A percentile compares a stretch with the other conserved stretches of the same genome.
Evolutionary conservation across 2,113 vertebrate genomes (phyloP).

Genomic region (Crotalus horridus): DNA sequence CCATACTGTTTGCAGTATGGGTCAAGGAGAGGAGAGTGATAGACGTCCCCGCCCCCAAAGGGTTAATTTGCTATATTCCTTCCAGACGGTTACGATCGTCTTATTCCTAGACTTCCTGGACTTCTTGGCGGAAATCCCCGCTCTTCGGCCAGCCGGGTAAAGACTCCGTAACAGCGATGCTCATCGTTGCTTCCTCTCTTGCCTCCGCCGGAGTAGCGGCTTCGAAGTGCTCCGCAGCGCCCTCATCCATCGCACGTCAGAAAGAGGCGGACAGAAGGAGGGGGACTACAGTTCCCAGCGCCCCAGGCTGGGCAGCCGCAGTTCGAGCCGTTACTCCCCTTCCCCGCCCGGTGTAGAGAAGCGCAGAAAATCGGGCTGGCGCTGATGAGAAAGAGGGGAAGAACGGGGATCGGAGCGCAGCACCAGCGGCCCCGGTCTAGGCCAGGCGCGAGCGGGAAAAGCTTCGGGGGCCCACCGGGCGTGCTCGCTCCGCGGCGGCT

Average conservation of each 20-base stretch:
- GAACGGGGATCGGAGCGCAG: neutral
- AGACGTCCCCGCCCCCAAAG: neutral
- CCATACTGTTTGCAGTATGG: neutral
- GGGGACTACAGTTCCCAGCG: constrained; percentile 27
- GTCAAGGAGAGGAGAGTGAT: neutral
- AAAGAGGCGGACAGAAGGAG: neutral
- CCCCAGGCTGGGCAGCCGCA: constrained; percentile 24
- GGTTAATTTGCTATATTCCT: neutral
- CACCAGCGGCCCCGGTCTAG: neutral
- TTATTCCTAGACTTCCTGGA: neutral
- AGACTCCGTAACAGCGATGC: neutral
- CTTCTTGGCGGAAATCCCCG: neutral
- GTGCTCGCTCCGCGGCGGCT: neutral
- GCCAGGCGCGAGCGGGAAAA: neutral
- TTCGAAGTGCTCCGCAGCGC: constrained; percentile 17
- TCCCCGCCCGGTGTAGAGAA: neutral
- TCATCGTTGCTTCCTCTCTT: no score
- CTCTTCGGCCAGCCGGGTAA: neutral
- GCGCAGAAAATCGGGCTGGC: neutral
- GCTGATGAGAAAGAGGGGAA: neutral
- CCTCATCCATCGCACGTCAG: neutral
- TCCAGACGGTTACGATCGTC: neutral
- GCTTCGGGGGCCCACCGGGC: neutral
- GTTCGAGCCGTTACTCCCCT: neutral
- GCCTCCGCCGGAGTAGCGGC: neutral